Percentiles rank a stretch among this genome's conserved stretches.
phyloP scores from a whole-genome alignment of 2,797 vertebrate species.

The Gadopsis marmoratus region DNA sequence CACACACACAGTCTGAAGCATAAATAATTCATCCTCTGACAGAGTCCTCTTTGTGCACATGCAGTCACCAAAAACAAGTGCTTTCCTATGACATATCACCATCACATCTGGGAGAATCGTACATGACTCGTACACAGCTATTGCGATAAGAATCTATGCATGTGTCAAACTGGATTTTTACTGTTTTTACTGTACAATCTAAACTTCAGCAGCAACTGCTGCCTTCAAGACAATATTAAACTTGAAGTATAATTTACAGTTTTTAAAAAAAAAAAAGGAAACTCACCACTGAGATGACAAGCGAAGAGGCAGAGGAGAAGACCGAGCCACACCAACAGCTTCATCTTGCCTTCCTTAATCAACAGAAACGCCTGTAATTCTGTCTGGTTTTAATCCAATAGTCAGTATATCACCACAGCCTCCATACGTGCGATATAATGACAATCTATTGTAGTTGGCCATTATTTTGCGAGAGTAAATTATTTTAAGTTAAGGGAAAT shows the following conservation, averaged over 20 bases:
- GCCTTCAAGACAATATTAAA: background rate
- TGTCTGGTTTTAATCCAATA: background rate
- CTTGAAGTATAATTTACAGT: background rate
- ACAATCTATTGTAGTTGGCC: background rate
- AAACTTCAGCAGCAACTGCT: background rate
- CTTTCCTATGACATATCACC: slow-evolving; percentile 8
- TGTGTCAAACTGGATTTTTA: background rate
- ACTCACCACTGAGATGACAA: slow-evolving; percentile 77
- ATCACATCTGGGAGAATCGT: slow-evolving; percentile 31
- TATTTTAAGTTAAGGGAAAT: background rate
- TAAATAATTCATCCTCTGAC: slow-evolving; percentile 44
- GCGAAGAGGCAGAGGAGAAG: slow-evolving; percentile 71
- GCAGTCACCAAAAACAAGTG: slow-evolving; percentile 43
- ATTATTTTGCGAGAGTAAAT: background rate
- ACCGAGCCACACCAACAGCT: slow-evolving; percentile 69
- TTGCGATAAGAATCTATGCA: background rate
- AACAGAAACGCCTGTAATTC: background rate
- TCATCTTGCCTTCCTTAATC: slow-evolving; percentile 73
- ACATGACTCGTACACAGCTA: background rate
- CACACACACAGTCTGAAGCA: slow-evolving; percentile 32
- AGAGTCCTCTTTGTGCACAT: slow-evolving; percentile 65
- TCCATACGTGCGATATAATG: background rate
- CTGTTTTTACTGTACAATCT: background rate
- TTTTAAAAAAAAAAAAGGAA: background rate
- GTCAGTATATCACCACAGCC: background rate